A percentile compares a stretch with the other conserved stretches of the same genome.
Conservation (phyloP, 2,113 vertebrate species). For the Benthochromis sp. region DNA sequence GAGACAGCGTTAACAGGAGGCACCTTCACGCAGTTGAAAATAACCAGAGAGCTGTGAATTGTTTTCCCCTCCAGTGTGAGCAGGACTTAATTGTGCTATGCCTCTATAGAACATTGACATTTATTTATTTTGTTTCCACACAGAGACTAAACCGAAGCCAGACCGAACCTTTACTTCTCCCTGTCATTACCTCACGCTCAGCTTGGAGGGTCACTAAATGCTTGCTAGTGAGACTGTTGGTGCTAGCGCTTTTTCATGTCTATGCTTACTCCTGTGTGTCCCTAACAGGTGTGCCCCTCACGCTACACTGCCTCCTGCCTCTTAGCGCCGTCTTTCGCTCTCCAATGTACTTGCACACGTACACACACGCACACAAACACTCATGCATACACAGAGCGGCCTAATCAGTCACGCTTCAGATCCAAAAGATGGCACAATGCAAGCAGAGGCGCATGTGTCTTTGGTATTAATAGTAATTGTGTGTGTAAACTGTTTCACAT, state of each 20-base stretch:
- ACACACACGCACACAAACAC: background rate
- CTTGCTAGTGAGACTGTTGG: background rate
- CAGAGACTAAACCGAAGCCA: background rate
- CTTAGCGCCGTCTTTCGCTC: background rate
- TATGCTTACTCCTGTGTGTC: background rate
- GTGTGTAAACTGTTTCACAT: slow-evolving; percentile 74
- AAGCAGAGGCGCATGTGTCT: slow-evolving; percentile 66
- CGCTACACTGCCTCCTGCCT: slow-evolving; percentile 57
- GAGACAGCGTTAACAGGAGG: background rate
- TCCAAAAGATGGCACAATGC: slow-evolving; percentile 49
- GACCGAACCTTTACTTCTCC: background rate
- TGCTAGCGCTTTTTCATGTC: background rate
- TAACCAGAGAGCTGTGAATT: background rate
- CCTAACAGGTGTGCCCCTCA: slow-evolving; percentile 75
- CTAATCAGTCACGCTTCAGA: slow-evolving; percentile 71
- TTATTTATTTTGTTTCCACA: background rate
- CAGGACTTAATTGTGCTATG: background rate
- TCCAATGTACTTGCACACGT: background rate
- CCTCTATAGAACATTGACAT: background rate
- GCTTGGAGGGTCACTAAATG: background rate
- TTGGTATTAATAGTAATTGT: slow-evolving; percentile 76
- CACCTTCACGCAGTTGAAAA: background rate
- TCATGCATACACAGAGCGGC: slow-evolving; percentile 14
- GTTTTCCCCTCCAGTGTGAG: background rate
- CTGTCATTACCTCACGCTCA: background rate